Evolutionary conservation across 2,888 invertebrate species (phyloP), one percentile per base, ranked within the genome.

Genomic region (Neocrepidodera transversa): DNA sequence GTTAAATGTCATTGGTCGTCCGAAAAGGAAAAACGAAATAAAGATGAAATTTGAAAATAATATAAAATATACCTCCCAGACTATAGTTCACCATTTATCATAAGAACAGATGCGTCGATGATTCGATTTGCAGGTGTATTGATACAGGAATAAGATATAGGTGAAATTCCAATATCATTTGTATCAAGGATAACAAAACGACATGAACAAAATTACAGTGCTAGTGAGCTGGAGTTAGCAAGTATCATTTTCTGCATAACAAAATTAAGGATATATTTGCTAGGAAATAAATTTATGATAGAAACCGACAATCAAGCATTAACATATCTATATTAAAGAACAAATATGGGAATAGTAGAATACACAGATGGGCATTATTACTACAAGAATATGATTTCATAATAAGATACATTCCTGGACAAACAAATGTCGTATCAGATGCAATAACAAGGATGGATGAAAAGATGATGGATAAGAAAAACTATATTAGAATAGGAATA

Each of bases 371-470:
- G 43, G 45, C 45, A 28, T 28, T 58, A 13, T 10, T 45, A 14
- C 16, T 58, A 17, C 18, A 13, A 5, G 36, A 45, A 58, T 58
- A 58, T 30, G 7, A 43, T 28, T 58, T 50, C 26, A 23, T 32
- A 30, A 30, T 58, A 16, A n/a, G 28, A 42, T 28, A 58, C 14
- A 30, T 51, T 18, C 20, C 26, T 8, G 51, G 50, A 36, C 8
- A 32, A 42, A n/a, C 17, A 11, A 57, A 50, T 13, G 32, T 50
- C 11, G 2, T 56, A 10, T 30, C 42, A 40, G 49, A 56, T 28
- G 40, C 56, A 1, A 8, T 49, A 1, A 43, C 49, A 3, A 1
- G 56, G 30, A 49, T 49, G 20, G 56, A 50, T 7, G 20, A 2
- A 1, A 20, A 14, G 2, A 6, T 10, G 3, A 8, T 2, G 8